Base-by-base conservation (phyloP, 53 echinoderm and acorn worm genomes). In the Temnopleurus reevesii region DNA sequence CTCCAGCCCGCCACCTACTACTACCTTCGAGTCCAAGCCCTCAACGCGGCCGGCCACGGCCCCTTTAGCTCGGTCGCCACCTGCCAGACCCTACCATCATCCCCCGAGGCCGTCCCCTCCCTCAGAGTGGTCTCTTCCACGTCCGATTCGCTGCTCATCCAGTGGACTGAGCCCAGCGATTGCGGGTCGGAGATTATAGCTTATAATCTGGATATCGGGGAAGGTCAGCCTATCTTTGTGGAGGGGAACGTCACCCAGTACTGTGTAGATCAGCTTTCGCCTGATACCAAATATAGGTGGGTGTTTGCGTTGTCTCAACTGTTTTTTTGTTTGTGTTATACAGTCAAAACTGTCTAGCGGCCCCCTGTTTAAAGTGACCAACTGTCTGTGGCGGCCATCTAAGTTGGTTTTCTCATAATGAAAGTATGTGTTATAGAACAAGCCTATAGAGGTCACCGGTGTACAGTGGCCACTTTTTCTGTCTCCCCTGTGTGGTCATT, bases 261-360 rank as follows among this genome's bases (percentile, higher is more conserved):
- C 89, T 99, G 95, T 82, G 82, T 99, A 81, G 96, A 96, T 82
- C 94, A 94, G 89, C 86, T 99, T 46, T 90, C 94, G 83, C 96
- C 99, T n/a, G 96, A 99, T 91, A 96, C 96, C 53, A 99, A 96
- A 86, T 96, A 99, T 89, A 99, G 94, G 99, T 99, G 56, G 44
- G 96, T 71, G 19, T 0, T 38, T 12, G n/a, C n/a, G n/a, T n/a
- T n/a, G n/a, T n/a, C n/a, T n/a, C n/a, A n/a, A n/a, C n/a, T n/a
- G n/a, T n/a, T n/a, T n/a, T n/a, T n/a, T n/a, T n/a, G n/a, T n/a
- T n/a, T n/a, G n/a, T n/a, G n/a, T n/a, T n/a, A n/a, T n/a, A n/a
- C n/a, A n/a, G n/a, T n/a, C n/a, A n/a, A n/a, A n/a, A n/a, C n/a
- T n/a, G n/a, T n/a, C n/a, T n/a, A n/a, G n/a, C n/a, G n/a, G n/a